phyloP scores from a whole-genome alignment of 2,797 vertebrate species.

The Tragopan temminckii region DNA sequence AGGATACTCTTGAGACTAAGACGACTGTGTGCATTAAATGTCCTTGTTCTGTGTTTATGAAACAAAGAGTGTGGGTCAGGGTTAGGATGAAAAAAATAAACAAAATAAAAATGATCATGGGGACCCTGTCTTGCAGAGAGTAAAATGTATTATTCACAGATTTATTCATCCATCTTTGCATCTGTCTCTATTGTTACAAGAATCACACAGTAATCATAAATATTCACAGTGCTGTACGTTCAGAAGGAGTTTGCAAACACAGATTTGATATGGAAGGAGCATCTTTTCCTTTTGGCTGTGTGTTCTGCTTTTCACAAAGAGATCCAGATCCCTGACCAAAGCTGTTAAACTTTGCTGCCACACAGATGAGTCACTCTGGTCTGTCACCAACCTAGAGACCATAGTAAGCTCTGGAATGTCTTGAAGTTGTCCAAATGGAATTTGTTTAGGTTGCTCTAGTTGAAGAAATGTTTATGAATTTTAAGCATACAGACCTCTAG shows the following conservation, averaged over 20 bases:
- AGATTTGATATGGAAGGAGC: neutral
- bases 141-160: neutral
- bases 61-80: neutral
- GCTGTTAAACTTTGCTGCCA: neutral
- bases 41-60: neutral
- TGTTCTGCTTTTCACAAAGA: neutral
- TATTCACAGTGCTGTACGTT: neutral
- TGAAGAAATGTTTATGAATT: slow-evolving; percentile 28
- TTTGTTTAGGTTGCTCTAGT: slow-evolving; percentile 29
- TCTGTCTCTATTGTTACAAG: slow-evolving; percentile 4
- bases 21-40: neutral
- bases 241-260: neutral
- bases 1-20: neutral
- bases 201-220: neutral
- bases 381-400: slow-evolving; percentile 24
- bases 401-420: slow-evolving; percentile 7
- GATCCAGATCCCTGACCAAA: neutral
- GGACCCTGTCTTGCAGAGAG: neutral
- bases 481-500: slow-evolving; percentile 19
- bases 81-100: neutral
- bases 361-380: neutral
- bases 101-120: neutral
- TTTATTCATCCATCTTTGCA: slow-evolving; percentile 4
- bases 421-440: slow-evolving; percentile 43
- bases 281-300: neutral